Percentiles rank a stretch among this genome's conserved stretches.
These are phyloP conservation scores for Pavo muticus DNA, from an alignment of 2,113 vertebrate genomes.

Conservation along the genomic window DNA sequence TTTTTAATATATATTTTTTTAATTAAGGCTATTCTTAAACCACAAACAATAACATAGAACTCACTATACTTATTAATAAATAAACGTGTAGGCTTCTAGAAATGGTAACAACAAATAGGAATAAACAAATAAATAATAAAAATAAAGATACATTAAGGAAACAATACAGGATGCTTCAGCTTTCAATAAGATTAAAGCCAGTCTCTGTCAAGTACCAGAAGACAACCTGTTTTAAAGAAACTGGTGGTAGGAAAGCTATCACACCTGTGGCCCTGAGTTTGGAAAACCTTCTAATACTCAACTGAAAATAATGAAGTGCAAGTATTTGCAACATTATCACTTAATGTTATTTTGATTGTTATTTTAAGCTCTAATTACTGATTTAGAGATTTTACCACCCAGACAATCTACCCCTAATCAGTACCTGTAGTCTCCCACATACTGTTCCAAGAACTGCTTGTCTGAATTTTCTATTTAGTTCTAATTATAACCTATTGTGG, in stretches of 20 bases:
- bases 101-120: background rate
- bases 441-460: background rate
- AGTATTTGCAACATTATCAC: background rate
- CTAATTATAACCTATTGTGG: background rate
- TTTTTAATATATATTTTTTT: too few relatives aligned
- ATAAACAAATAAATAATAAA: background rate
- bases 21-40: background rate
- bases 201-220: background rate
- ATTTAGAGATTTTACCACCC: background rate
- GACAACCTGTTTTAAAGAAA: background rate
- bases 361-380: conserved; percentile 4
- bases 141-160: background rate
- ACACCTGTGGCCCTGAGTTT: background rate
- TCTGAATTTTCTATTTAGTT: background rate
- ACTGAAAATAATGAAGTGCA: background rate
- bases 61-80: too few relatives aligned
- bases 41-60: background rate
- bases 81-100: background rate
- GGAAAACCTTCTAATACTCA: background rate
- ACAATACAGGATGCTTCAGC: background rate
- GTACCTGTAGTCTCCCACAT: conserved; percentile 13
- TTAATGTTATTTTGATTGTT: background rate
- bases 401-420: background rate
- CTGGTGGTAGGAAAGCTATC: background rate
- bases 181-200: background rate